Base-by-base conservation (phyloP, 2,888 invertebrate species). In the Thumatha senex region DNA sequence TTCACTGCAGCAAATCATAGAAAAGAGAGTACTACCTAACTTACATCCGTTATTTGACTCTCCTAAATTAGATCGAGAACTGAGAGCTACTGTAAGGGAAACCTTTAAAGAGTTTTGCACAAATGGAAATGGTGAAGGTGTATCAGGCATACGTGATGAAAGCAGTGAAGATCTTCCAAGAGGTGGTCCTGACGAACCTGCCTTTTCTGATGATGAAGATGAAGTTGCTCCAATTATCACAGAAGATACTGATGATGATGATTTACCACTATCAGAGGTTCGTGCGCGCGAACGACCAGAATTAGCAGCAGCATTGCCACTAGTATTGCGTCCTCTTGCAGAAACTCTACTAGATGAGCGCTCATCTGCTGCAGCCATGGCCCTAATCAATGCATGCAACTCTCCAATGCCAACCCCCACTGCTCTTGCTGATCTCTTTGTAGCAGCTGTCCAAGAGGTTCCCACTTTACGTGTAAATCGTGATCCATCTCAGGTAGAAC, bases 101-200 rank as follows among this genome's bases (percentile, higher is more conserved):
- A 97, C 96, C 36, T 99, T 99, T 79, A 95, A 96, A 72, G 98
- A 98, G 85, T 98, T 98, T 84, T 97, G 96, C 76, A 92, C 92
- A 53, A 90, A 89, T 70, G 89, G 88, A 0, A 89, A 90, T 65
- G 90, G 89, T 18, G 92, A 92, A 69, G 91, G 92, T 14, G 88
- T 78, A 2, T 92, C 93, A 14, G 91, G 92, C 13, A 82, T 86
- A 43, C 76, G 80, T 29, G 92, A 92, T 36, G 92, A 93, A 65
- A 78, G 78, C 13, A 82, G 56, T 58, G 89, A 89, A 18, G 92
- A 91, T 15, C 56, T 89, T 29, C 82, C 86, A 9, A 78, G 86
- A 58, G 76, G 92, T 48, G 92, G 92, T 41, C 92, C 93, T 30
- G 91, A 92, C 42, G 97, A 97, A 71, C 95, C 96, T 10, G 94